Base-by-base conservation (phyloP, 2,888 invertebrate genomes). In the Anthophora plumipes region DNA sequence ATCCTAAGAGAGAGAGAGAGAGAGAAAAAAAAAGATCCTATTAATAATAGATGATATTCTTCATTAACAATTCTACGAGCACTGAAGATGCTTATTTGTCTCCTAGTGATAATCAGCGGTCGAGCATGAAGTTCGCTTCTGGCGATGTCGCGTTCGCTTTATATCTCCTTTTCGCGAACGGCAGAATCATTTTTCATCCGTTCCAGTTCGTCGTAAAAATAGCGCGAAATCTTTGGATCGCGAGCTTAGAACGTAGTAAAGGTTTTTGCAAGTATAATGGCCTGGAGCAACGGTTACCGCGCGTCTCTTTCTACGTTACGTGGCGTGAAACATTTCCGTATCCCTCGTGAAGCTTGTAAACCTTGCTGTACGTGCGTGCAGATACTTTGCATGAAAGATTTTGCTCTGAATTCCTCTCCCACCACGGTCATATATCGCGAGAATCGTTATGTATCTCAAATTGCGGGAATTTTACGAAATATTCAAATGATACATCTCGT, bases 361-460 rank as follows among this genome's bases (percentile, higher is more conserved):
- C 52, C n/a, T n/a, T n/a, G 41, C 37, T n/a, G n/a, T 14, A 31
- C 8, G 63, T 22, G 25, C 50, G 57, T 41, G 7, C 4, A 41
- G 50, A n/a, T 22, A 46, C 31, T 71, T 68, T 61, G 54, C 80
- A 61, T 54, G 50, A 72, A 74, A 77, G 50, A 72, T 59, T n/a
- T n/a, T 61, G 37, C n/a, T 70, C 70, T 48, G 31, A 6, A 75
- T 63, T 69, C 39, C 11, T 9, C 20, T 3, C 12, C 12, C 20
- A 5, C 8, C 12, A 43, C 12, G 43, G 20, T 12, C 8, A 12
- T 48, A 9, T 46, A n/a, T n/a, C 25, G 17, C 31, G 7, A 25
- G 31, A 46, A 7, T n/a, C 25, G n/a, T n/a, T n/a, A n/a, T n/a
- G n/a, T n/a, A n/a, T n/a, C n/a, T n/a, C n/a, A n/a, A n/a, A n/a